Conservation (phyloP, 2,888 invertebrate species). For the Hydraecia micacea region DNA sequence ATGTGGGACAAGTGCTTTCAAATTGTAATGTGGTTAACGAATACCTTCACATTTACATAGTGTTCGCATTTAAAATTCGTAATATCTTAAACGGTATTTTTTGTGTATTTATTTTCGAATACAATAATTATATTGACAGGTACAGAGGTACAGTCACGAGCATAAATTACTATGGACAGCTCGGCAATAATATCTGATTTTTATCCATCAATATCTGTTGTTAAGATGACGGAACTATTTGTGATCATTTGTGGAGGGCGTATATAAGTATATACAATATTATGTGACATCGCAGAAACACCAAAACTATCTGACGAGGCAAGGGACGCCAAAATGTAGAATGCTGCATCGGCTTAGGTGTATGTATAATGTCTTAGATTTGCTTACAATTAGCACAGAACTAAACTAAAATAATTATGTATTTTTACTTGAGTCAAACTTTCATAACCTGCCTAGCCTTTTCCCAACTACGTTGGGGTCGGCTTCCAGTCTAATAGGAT, state of each 20-base stretch:
- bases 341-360: too few relatives aligned
- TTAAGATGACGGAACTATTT: background rate
- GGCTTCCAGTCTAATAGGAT: too few relatives aligned
- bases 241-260: background rate
- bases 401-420: too few relatives aligned
- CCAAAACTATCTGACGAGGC: too few relatives aligned
- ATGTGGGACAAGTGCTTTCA: conserved; percentile 21
- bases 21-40: conserved; percentile 9
- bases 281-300: background rate
- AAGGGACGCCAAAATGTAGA: too few relatives aligned
- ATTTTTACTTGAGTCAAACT: too few relatives aligned
- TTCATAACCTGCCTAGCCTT: too few relatives aligned
- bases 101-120: background rate
- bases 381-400: too few relatives aligned
- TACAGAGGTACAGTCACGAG: background rate
- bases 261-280: background rate
- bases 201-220: background rate
- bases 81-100: background rate
- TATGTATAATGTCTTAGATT: too few relatives aligned
- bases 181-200: background rate
- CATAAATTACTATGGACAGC: background rate
- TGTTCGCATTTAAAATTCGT: background rate
- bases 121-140: background rate
- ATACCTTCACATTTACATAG: background rate
- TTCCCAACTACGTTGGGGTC: too few relatives aligned